These are phyloP conservation scores for Zeus faber DNA, from an alignment of 2,113 vertebrate genomes.

Conservation along the genomic window DNA sequence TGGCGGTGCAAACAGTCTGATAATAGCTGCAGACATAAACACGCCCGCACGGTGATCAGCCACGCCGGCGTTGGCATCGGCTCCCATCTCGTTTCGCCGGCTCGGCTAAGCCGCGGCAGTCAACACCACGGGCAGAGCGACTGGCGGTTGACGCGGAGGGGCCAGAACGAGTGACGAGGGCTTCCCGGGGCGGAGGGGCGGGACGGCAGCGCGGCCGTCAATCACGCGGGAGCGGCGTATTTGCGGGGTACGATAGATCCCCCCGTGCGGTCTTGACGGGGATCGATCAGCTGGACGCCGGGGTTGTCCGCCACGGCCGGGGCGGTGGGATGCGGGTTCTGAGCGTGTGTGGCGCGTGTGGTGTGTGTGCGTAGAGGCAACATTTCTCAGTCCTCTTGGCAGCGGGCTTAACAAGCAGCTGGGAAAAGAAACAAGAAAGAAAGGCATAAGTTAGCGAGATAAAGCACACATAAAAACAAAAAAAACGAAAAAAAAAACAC, in stretches of 20 bases:
- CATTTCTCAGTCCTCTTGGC: slow-evolving; percentile 28
- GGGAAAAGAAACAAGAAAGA: slow-evolving; percentile 40
- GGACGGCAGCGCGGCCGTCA: too few relatives aligned
- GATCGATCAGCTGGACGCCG: not conserved
- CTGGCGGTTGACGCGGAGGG: slow-evolving; percentile 46
- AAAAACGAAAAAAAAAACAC: slow-evolving; percentile 18
- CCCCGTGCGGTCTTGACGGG: not conserved
- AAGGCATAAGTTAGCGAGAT: slow-evolving; percentile 26
- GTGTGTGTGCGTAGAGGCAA: not conserved
- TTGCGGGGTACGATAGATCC: too few relatives aligned
- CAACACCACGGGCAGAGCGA: slow-evolving; percentile 27
- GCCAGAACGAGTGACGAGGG: too few relatives aligned
- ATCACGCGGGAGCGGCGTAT: too few relatives aligned
- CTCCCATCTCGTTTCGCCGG: slow-evolving; percentile 37
- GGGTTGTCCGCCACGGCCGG: slow-evolving; percentile 7
- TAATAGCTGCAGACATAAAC: slow-evolving; percentile 55
- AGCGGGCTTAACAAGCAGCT: slow-evolving; percentile 40
- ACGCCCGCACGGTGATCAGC: too few relatives aligned
- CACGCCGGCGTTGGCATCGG: too few relatives aligned
- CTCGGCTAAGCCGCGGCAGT: slow-evolving; percentile 42
- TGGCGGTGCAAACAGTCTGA: slow-evolving; percentile 51
- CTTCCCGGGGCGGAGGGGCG: too few relatives aligned
- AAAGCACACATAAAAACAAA: slow-evolving; percentile 64
- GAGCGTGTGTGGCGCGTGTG: slow-evolving; percentile 2
- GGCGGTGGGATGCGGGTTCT: not conserved